Evolutionary conservation across 2,888 invertebrate species (phyloP).

Genomic region (Agriopis marginaria): DNA sequence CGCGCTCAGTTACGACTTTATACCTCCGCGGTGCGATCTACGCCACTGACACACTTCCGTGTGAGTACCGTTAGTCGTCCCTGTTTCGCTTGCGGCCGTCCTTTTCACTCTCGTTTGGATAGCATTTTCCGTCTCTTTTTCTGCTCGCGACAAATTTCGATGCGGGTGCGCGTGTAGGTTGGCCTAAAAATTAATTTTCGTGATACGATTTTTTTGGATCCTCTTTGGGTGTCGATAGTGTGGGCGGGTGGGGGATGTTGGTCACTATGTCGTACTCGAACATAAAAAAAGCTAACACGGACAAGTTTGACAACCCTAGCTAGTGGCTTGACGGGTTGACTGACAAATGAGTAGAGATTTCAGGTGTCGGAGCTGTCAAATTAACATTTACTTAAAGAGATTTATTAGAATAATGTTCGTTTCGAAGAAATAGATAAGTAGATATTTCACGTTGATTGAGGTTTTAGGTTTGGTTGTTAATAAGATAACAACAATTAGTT

Average conservation of each 20-base stretch:
- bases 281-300: background rate
- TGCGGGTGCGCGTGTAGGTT: conserved; percentile 82
- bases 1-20: conserved; percentile 67
- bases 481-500: too few species aligned
- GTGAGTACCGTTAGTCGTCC: conserved; percentile 84
- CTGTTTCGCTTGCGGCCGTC: conserved; percentile 74
- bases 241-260: conserved; percentile 57
- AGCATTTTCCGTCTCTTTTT: conserved; percentile 68
- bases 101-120: conserved; percentile 80
- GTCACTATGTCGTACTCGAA: conserved; percentile 61
- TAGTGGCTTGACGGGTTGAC: conserved; percentile 18
- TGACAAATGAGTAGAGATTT: conserved; percentile 29
- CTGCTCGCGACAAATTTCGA: conserved; percentile 82
- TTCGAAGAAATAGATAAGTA: background rate
- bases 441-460: too few species aligned
- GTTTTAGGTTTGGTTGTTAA: background rate
- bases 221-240: conserved; percentile 50
- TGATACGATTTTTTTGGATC: conserved; percentile 79
- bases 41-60: conserved; percentile 86
- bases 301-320: conserved; percentile 38
- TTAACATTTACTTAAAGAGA: conserved; percentile 29
- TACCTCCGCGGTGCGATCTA: conserved; percentile 65
- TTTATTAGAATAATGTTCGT: conserved; percentile 20
- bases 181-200: conserved; percentile 82
- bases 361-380: conserved; percentile 28